Conservation (phyloP, 2,888 invertebrate species). For the Drosophila engyochracea region DNA sequence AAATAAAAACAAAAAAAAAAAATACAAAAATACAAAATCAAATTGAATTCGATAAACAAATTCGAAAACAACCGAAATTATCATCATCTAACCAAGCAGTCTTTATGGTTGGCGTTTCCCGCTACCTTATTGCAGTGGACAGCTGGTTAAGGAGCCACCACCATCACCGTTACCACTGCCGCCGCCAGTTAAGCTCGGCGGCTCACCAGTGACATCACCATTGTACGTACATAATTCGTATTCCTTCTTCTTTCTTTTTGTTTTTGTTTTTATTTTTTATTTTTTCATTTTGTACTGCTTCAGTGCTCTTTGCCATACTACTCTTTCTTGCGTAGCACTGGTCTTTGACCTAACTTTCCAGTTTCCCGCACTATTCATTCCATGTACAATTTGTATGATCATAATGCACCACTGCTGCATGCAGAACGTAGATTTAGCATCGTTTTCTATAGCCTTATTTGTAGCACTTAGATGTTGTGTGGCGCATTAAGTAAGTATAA, state of each 20-base stretch:
- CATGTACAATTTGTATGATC: slow-evolving; percentile 13
- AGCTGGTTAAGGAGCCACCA: slow-evolving; percentile 89
- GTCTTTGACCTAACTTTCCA: neutral
- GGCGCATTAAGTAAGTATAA: slow-evolving; percentile 21
- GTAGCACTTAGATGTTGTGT: slow-evolving; percentile 27
- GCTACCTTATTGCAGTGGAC: slow-evolving; percentile 97
- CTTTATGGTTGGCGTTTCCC: slow-evolving; percentile 98
- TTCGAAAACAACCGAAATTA: slow-evolving; percentile 51
- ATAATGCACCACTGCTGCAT: slow-evolving; percentile 29
- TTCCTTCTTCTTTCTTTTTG: neutral
- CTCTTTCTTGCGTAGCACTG: neutral
- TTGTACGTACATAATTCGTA: slow-evolving; percentile 86
- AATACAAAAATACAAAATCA: slow-evolving; percentile 13
- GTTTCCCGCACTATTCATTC: slow-evolving; percentile 36
- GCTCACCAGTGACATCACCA: slow-evolving; percentile 89
- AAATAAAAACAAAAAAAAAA: slow-evolving; percentile 20
- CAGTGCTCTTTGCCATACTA: neutral
- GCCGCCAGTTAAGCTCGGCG: slow-evolving; percentile 91
- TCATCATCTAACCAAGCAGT: slow-evolving; percentile 87
- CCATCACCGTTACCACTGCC: slow-evolving; percentile 92
- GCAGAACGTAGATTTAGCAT: slow-evolving; percentile 19
- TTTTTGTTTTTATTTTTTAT: neutral
- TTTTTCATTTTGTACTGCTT: slow-evolving; percentile 2
- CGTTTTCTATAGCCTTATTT: slow-evolving; percentile 1
- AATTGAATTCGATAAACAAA: slow-evolving; percentile 27